Base-by-base conservation (phyloP, 2,797 vertebrate species). In the Enteromius treurensis region DNA sequence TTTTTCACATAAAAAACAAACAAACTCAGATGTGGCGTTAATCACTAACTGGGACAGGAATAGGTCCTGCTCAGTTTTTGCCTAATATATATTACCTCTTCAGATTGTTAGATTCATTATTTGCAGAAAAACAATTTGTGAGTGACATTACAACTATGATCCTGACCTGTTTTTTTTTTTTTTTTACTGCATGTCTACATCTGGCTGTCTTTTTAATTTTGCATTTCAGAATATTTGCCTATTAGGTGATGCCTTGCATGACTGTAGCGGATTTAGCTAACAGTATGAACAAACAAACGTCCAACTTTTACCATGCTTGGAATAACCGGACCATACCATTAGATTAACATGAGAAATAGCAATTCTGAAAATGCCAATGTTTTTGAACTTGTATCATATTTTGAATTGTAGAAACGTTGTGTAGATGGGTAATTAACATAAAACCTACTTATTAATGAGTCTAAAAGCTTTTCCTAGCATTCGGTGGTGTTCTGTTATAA, bases 181-280 rank as follows among this genome's bases (percentile, higher is more conserved):
- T 15, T 32, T 32, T 60, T 26, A 9, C 68, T 15, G 68, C 79
- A 71, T 71, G 79, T 5, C 49, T n/a, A 34, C 47, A 7, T 42
- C 17, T 1, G 70, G 26, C 40, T 49, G 23, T 17, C 26, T 21
- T 65, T 49, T 42, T 9, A 13, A 23, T 26, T 40, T 19, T 79
- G 14, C 58, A 42, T 53, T 17, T 53, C 23, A 5, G n/a, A 40
- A 65, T 23, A 40, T 37, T 23, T 37, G 7, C 21, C 14, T 62
- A 58, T 47, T 80, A 26, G 71, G 32, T 69, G 49, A 23, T 19
- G 34, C 37, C 37, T 76, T 76, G 70, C 51, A 64, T 58, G 64
- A 68, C 60, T 37, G 37, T 69, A 76, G 78, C 17, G 23, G 58
- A 29, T 75, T 13, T 29, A 76, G 51, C n/a, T 69, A 17, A 79